Evolutionary conservation across 1,140 invertebrate genomes (phyloP), one percentile per base, ranked within the genome.

Genomic region (Venustaconcha ellipsiformis): DNA sequence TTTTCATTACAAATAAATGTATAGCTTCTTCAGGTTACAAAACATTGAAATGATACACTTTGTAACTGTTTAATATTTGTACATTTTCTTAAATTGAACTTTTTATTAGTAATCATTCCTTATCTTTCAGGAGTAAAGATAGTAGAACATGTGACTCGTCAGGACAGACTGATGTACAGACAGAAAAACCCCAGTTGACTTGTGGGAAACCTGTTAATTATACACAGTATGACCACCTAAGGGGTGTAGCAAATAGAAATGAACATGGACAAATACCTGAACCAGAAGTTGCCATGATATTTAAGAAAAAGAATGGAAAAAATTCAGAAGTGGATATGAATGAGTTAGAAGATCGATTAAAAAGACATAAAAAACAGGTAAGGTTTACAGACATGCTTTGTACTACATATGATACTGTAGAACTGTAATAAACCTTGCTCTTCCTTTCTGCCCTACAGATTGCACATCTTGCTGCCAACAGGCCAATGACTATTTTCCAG

Each of bases 181-280:
- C 8, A 48, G 37, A 48, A 11, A 48, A 48, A 48, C 37, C 75
- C 87, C 91, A 93, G 79, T 89, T 96, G 72, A 94, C 95, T 83
- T 96, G 95, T 91, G 95, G 95, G 4, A 95, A 95, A 91, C 92
- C 95, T 64, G 94, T 95, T 0, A 96, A 96, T 90, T 95, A 94
- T 85, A 96, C 95, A 15, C 95, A 95, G 86, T 96, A 96, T 90
- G 95, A 96, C 86, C 95, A 95, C 89, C 90, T 97, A 66, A 92
- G 95, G 64, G 95, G 95, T 48, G 93, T 97, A 63, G 92, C 94
- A 17, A 93, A 95, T 82, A 90, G 95, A 74, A 93, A 92, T 78
- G 92, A 92, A 78, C 94, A 94, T 88, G 92, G 92, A 1, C 87
- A 93, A 74, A 92, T 93, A 57, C 93, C 93, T 58, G 94, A 94